Conservation (phyloP, 2,113 vertebrate species). For the Ciconia maguari region DNA sequence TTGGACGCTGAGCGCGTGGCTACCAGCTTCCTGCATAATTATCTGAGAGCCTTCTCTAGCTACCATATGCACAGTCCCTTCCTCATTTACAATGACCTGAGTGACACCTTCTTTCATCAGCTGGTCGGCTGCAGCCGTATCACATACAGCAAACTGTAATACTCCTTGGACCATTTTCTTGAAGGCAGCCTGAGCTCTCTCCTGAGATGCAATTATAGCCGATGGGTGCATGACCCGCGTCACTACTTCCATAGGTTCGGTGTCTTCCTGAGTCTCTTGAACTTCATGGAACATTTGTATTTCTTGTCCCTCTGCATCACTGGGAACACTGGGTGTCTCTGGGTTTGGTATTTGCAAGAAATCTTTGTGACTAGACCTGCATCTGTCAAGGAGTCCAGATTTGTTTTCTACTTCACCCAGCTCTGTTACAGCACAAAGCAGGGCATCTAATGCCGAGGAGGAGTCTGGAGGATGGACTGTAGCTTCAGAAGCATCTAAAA, state of each 20-base stretch:
- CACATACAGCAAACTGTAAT: constrained; percentile 87
- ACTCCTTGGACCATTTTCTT: constrained; percentile 89
- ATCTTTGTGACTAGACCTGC: constrained; percentile 46
- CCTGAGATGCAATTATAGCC: constrained; percentile 65
- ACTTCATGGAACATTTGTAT: constrained; percentile 71
- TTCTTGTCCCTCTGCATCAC: constrained; percentile 29
- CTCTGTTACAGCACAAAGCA: constrained; percentile 92
- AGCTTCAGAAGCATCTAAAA: constrained; percentile 65
- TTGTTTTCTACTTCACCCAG: constrained; percentile 79
- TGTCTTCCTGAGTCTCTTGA: constrained; percentile 58
- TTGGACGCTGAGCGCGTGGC: constrained; percentile 61
- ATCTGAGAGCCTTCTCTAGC: constrained; percentile 77
- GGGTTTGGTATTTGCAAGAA: constrained; percentile 61
- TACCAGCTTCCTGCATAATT: constrained; percentile 77
- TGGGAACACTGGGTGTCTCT: constrained; percentile 35
- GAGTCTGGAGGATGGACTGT: constrained; percentile 73
- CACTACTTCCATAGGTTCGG: constrained; percentile 72
- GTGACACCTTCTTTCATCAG: constrained; percentile 90
- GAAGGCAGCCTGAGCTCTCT: constrained; percentile 72
- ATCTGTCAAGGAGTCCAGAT: constrained; percentile 42
- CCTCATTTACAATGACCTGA: constrained; percentile 92
- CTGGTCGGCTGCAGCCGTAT: constrained; percentile 79
- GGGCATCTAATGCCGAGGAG: constrained; percentile 87
- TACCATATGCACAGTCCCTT: constrained; percentile 85
- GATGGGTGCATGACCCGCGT: constrained; percentile 74